Conservation (phyloP, 1,140 invertebrate genomes). For the Goniozus legneri region DNA sequence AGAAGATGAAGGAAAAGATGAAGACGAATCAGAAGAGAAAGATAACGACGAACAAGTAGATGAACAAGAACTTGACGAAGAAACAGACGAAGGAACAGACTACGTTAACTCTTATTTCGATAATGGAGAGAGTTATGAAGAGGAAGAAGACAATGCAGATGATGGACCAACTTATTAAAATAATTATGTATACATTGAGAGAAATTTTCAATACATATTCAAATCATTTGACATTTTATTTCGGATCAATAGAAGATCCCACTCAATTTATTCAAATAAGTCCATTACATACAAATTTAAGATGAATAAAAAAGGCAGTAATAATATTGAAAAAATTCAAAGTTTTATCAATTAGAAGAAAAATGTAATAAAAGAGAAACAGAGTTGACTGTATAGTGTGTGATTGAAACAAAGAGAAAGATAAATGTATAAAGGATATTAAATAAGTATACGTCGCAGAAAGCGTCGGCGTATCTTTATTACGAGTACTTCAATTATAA, state of each 20-base stretch:
- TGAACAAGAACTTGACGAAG: conserved; percentile 48
- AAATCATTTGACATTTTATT: too few species aligned
- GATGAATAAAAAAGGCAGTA: too few species aligned
- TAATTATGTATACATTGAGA: neutral
- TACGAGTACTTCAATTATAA: conserved; percentile 53
- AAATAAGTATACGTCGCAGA: conserved; percentile 34
- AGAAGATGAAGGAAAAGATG: conserved; percentile 53
- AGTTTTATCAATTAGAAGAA: too few species aligned
- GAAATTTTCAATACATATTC: too few species aligned
- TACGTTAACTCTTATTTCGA: conserved; percentile 83
- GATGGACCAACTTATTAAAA: conserved; percentile 67
- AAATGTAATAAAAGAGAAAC: too few species aligned
- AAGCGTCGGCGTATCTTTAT: conserved; percentile 52
- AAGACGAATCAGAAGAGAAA: conserved; percentile 55
- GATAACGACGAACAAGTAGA: conserved; percentile 46
- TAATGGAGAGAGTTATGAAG: conserved; percentile 81
- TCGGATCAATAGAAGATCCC: too few species aligned
- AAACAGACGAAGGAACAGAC: conserved; percentile 71
- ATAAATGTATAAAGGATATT: conserved; percentile 8
- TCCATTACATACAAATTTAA: too few species aligned
- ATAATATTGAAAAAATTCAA: too few species aligned
- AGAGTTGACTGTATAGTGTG: too few species aligned
- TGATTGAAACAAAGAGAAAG: too few species aligned
- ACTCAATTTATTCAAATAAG: too few species aligned
- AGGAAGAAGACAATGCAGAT: conserved; percentile 82